These are phyloP conservation scores for Magallana gigas DNA, from an alignment of 1,140 invertebrate genomes.

Conservation along the genomic window DNA sequence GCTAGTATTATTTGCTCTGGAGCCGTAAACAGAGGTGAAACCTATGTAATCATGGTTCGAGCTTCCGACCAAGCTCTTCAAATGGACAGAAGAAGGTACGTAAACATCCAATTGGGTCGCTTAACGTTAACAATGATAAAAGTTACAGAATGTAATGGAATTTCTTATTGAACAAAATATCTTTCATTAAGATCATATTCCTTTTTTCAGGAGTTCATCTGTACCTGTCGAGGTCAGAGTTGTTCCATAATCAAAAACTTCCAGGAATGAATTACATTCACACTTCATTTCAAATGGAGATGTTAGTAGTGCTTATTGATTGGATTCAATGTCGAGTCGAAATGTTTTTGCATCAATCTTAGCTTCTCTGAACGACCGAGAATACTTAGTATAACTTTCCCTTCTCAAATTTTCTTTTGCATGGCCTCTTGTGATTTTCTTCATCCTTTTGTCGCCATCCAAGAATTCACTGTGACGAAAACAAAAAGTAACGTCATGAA, in stretches of 20 bases:
- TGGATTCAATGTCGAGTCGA: slow-evolving; percentile 25
- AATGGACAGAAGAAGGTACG: neutral
- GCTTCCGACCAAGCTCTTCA: neutral
- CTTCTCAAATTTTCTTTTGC: slow-evolving; percentile 17
- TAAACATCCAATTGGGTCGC: neutral
- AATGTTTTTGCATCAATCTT: slow-evolving; percentile 57
- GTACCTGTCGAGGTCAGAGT: too few species aligned
- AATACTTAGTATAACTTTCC: slow-evolving; percentile 51
- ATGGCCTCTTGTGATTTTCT: slow-evolving; percentile 52
- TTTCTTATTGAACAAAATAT: too few species aligned
- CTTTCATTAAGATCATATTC: too few species aligned
- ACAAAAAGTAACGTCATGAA: neutral
- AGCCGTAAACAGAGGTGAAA: neutral
- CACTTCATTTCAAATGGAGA: neutral
- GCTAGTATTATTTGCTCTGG: neutral
- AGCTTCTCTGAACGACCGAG: slow-evolving; percentile 52
- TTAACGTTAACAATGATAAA: too few species aligned
- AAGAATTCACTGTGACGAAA: slow-evolving; percentile 54
- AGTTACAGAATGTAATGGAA: too few species aligned
- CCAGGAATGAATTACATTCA: too few species aligned
- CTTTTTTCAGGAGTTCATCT: too few species aligned
- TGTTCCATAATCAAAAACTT: too few species aligned
- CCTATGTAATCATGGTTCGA: neutral
- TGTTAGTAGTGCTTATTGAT: neutral
- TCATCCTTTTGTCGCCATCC: slow-evolving; percentile 54